Evolutionary conservation across 1,140 invertebrate genomes (phyloP).

Genomic region (Yoshiicerus persimilis): DNA sequence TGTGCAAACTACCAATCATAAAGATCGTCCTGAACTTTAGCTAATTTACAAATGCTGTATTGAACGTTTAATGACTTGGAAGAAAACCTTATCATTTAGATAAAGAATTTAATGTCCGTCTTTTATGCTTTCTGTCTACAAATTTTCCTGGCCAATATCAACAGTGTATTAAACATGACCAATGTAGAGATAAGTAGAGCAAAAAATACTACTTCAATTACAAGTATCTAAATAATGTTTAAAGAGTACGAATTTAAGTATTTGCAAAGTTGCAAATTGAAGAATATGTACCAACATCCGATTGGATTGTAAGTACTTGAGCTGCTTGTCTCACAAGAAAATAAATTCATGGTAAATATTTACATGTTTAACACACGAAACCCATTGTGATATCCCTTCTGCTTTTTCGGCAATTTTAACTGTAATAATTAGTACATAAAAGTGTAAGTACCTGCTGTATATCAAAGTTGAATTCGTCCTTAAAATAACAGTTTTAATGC

Average conservation of each 20-base stretch:
- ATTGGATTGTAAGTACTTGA: background rate
- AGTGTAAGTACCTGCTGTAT: no score
- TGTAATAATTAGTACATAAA: no score
- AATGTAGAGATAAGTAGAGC: background rate
- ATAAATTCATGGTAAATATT: no score
- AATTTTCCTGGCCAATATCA: background rate
- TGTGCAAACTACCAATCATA: background rate
- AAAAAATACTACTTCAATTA: background rate
- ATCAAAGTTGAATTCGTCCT: no score
- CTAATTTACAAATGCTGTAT: background rate
- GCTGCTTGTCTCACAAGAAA: background rate
- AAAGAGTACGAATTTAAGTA: background rate
- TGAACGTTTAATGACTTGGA: background rate
- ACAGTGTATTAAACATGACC: background rate
- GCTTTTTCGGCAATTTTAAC: no score
- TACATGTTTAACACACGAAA: no score
- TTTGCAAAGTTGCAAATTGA: background rate
- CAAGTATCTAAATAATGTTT: no score
- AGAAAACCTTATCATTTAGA: background rate
- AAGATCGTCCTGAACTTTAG: background rate
- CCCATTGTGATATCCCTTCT: no score
- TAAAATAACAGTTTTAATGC: no score
- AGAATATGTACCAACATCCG: no score
- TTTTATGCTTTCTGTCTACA: background rate
- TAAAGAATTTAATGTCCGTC: background rate